Evolutionary conservation across 2,888 invertebrate genomes (phyloP), one percentile per base, ranked within the genome.

Genomic region (Tenthredo livida): DNA sequence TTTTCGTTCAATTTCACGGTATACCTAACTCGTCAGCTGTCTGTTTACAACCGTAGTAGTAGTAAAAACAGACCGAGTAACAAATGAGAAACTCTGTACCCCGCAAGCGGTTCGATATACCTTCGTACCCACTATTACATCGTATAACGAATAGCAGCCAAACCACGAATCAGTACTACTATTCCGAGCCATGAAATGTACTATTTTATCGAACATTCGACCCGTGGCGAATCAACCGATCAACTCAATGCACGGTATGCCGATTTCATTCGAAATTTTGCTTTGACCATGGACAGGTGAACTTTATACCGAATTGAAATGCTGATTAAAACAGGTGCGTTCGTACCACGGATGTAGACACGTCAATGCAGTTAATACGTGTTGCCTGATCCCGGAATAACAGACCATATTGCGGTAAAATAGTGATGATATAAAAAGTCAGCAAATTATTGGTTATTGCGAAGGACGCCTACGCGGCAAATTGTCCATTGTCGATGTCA

Each of bases 161-260:
- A 73, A 40, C 43, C 73, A 12, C 80, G 29, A 77, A 77, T 77
- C 77, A 54, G 50, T 50, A 77, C 50, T 54, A 29, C 50, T 54
- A 54, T 47, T 25, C 17, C 77, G 12, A 50, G 54, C 77, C 77
- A 40, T 50, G 40, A 40, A 80, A 61, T 61, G 7, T 61, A 40
- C 61, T 58, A 61, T 40, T 58, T 80, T 61, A 40, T 58, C 58
- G 77, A 54, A 50, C 47, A 17, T 29, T 54, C 33, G 37, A 80
- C 6, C 80, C 37, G 61, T 80, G 12, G 80, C 58, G 40, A 80
- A 80, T 80, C 80, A 61, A 61, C 61, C 61, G 80, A 61, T 80
- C 58, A 58, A 61, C 80, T 61, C 21, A n/a, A 80, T 33, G 4
- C 40, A 61, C 80, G 33, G 78, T 78, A n/a, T 33, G 21, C 40